Conservation (phyloP, 2,797 vertebrate species). For the Xenops minutus region DNA sequence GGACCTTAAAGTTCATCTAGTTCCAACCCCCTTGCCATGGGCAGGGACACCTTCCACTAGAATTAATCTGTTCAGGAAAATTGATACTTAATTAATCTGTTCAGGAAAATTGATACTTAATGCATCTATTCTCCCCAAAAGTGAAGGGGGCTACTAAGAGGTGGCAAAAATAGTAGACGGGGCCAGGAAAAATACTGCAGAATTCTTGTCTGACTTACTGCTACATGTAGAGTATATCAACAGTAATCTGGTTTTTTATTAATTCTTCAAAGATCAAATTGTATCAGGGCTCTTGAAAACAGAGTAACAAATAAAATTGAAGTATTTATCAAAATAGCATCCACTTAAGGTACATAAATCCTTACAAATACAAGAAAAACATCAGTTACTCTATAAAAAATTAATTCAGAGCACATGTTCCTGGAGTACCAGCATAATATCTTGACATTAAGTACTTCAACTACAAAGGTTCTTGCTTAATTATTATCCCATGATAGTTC, state of each 20-base stretch:
- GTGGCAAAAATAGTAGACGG: constrained; percentile 12
- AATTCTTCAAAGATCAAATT: constrained; percentile 29
- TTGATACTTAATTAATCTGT: constrained; percentile 45
- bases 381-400: constrained; percentile 49
- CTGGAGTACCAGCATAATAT: constrained; percentile 60
- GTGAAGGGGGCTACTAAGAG: constrained; percentile 15
- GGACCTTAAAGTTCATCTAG: neutral
- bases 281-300: neutral
- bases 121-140: constrained; percentile 47
- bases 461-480: neutral
- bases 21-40: neutral
- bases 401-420: constrained; percentile 54
- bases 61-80: constrained; percentile 47
- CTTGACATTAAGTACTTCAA: constrained; percentile 25
- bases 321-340: constrained; percentile 73
- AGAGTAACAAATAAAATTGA: neutral
- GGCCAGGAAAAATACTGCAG: neutral
- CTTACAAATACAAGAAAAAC: constrained; percentile 67
- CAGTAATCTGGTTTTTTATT: constrained; percentile 14
- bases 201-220: neutral
- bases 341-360: constrained; percentile 60
- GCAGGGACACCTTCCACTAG: neutral
- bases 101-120: constrained; percentile 64
- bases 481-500: neutral
- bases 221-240: neutral